Evolutionary conservation across 2,888 invertebrate genomes (phyloP), one percentile per base, ranked within the genome.

Genomic region (Amphipoea oculea): DNA sequence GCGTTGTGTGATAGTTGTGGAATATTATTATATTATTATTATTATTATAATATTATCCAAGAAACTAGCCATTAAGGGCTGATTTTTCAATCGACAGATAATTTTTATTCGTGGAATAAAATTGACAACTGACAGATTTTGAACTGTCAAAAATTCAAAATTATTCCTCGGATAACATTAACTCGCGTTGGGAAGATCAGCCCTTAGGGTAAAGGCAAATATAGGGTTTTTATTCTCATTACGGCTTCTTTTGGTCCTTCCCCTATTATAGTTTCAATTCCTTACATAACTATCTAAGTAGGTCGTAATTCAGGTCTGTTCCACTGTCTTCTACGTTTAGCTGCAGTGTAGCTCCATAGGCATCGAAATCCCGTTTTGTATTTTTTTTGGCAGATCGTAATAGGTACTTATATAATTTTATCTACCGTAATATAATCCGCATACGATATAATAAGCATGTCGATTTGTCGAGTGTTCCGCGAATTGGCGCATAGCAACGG

Each of bases 381-480:
- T 14, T n/a, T 36, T 29, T 63, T 63, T 63, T 7, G 3, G 17
- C 29, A 36, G 29, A 3, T 36, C 62, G 6, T 17, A 29, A 36
- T 63, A 29, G 29, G 29, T 29, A 29, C 29, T n/a, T 60, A 0
- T 5, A 12, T 29, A 0, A 23, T 23, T 9, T 57, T 29, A 29
- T 29, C 62, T n/a, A 36, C 14, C n/a, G 1, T 48, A 29, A 40
- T 4, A 40, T 40, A 12, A 23, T 57, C 23, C 51, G 68, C 4
- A 45, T 36, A 48, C 68, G 54, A 36, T 45, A 45, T 45, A 45
- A 45, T 17, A 57, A 29, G 4, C 20, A 29, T 57, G 20, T 79
- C 48, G 71, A 80, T n/a, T 71, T 66, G 20, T 79, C 48, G 81
- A 72, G 51, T 81, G 81, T 51, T 81, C n/a, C 14, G 60, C 29